Evolutionary conservation across 1,140 invertebrate genomes (phyloP), one percentile per base, ranked within the genome.

Genomic region (Cephus cinctus): DNA sequence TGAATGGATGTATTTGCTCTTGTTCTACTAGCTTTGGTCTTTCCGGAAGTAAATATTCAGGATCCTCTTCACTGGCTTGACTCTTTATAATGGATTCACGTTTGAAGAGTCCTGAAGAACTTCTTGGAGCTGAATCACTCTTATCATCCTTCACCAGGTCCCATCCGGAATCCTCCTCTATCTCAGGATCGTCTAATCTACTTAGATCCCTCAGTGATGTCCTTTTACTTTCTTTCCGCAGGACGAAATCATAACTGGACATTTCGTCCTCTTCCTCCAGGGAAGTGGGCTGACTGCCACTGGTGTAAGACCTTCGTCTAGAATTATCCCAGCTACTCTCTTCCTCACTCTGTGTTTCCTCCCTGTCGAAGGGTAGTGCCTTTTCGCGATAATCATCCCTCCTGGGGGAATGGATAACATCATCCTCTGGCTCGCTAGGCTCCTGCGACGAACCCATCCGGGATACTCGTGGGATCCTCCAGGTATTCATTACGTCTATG

Each of bases 41-140:
- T 41, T 77, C 74, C 3, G 72, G 73, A 1, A 77, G 36, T 2
- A 75, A 51, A 38, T 74, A 77, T 46, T 76, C 74, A 0, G 73
- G 73, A 52, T 75, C 74, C 34, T 77, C 74, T 45, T 77, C 74
- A 38, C 74, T 77, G 0, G 74, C 73, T 54, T 77, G 74, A 45
- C 74, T 77, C 51, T 72, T 77, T 1, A 77, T 50, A 8, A 77
- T 75, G 0, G 74, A 77, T 31, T 75, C 73, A 23, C 74, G 53
- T 44, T 77, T 77, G 15, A 68, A 71, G 8, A 76, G 47, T 15
- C 73, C 73, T 0, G 47, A 30, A 1, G 69, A 61, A 19, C 50
- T 49, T 36, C 44, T 60, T 1, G 55, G 45, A 2, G 16, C 15
- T 0, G 22, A 8, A 4, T 67, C 69, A 0, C 36, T 15, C 0